Evolutionary conservation across 2,888 invertebrate genomes (phyloP), one percentile per base, ranked within the genome.

Genomic region (Eristalis arbustorum): DNA sequence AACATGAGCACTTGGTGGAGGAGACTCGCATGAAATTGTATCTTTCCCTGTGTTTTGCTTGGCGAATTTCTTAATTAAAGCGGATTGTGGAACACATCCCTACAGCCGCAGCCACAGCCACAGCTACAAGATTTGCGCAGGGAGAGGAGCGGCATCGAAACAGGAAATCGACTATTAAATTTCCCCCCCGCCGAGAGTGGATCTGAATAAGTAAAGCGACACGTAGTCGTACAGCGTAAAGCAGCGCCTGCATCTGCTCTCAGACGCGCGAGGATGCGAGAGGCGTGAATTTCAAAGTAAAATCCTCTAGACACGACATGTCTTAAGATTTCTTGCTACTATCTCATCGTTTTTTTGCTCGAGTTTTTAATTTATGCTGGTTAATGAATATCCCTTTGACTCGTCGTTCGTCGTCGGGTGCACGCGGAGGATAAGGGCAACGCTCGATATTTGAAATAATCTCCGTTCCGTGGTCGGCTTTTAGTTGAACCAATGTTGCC

Each of bases 321-420:
- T 31, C 18, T 40, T 14, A 62, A 1, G 49, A 49, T 18, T 49
- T 18, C 49, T 22, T 18, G 18, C n/a, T 18, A n/a, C n/a, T 40
- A 18, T 25, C 13, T 40, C 40, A n/a, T 42, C 6, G 13, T 31
- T 42, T 59, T 67, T 67, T 67, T 34, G 18, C 40, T 37, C 25
- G 42, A 63, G 14, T 40, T 79, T 82, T 78, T 78, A 78, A 78
- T 83, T 78, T 75, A 87, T 78, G 78, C 74, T 82, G 85, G 78
- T 82, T 87, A 87, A 82, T 82, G 82, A 74, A 18, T 87, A 87
- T 78, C 78, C 85, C 82, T 87, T 87, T 82, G 84, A 85, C 31
- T 31, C 10, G 42, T 73, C 25, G 49, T 62, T 31, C 10, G 42
- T 73, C 25, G 49, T 62, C 25, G 62, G 63, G 67, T 85, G 72